Conservation (phyloP, 1,140 invertebrate species). For the Drosophila nikananu region DNA sequence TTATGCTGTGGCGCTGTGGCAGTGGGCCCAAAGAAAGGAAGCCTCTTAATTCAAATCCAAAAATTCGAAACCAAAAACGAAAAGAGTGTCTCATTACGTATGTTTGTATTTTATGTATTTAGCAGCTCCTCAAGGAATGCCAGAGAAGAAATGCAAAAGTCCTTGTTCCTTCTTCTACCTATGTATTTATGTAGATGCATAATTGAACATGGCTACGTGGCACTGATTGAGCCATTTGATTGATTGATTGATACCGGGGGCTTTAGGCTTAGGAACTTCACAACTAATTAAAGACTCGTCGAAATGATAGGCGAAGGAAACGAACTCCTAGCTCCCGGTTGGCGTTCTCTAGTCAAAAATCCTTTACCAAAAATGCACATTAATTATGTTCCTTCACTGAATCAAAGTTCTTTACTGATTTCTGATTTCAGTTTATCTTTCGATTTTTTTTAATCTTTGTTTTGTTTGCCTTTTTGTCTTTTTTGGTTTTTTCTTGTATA, state of each 20-base stretch:
- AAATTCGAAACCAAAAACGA: conserved; percentile 15
- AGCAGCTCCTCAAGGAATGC: conserved; percentile 9
- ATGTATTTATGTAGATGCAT: conserved; percentile 1
- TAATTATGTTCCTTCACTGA: conserved; percentile 28
- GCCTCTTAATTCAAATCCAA: conserved; percentile 45
- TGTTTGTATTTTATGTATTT: conserved; percentile 10
- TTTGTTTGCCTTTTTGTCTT: conserved; percentile 32
- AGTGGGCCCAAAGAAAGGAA: conserved; percentile 42
- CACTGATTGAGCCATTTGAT: conserved; percentile 24
- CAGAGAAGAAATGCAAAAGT: conserved; percentile 65
- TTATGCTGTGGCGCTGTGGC: conserved; percentile 61
- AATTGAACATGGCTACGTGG: conserved; percentile 34
- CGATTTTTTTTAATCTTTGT: conserved; percentile 3
- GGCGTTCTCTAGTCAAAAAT: conserved; percentile 15
- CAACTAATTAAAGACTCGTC: conserved; percentile 57
- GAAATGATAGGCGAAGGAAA: conserved; percentile 35
- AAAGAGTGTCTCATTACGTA: conserved; percentile 39
- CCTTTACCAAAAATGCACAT: conserved; percentile 43
- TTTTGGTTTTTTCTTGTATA: conserved; percentile 50
- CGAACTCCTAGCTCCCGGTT: conserved; percentile 26
- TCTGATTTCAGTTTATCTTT: conserved; percentile 10
- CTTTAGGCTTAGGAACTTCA: conserved; percentile 65
- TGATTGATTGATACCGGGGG: conserved; percentile 45
- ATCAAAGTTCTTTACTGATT: conserved; percentile 29
- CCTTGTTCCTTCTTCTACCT: conserved; percentile 9